phyloP scores from a whole-genome alignment of 2,888 invertebrate genomes.

The Diplazon laetatorius region DNA sequence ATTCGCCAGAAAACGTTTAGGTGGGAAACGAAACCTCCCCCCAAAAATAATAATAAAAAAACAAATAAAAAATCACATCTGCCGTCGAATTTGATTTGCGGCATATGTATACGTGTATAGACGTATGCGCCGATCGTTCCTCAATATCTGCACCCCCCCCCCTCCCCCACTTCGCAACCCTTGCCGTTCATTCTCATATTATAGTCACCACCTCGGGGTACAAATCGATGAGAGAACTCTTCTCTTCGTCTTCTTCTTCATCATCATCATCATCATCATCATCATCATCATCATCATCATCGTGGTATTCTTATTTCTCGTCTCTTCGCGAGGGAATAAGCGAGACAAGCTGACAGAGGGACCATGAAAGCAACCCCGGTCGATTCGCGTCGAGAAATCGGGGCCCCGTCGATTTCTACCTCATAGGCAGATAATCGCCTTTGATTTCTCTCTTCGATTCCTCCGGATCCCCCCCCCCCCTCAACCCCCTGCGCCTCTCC shows the following conservation, averaged over 20 bases:
- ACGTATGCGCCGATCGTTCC: slow-evolving; percentile 7
- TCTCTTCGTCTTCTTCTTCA: slow-evolving; percentile 50
- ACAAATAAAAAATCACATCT: slow-evolving; percentile 72
- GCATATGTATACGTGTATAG: background rate
- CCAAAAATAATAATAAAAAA: no score
- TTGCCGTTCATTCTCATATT: slow-evolving; percentile 57
- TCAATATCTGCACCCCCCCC: slow-evolving; percentile 36
- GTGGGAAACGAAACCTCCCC: no score
- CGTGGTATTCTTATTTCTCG: slow-evolving; percentile 46
- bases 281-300: no score
- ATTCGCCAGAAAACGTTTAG: slow-evolving; percentile 79
- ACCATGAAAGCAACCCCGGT: slow-evolving; percentile 46
- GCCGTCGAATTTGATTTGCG: slow-evolving; percentile 62
- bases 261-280: no score
- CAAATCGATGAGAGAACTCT: slow-evolving; percentile 65
- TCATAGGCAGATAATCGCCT: slow-evolving; percentile 82
- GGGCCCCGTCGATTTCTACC: slow-evolving; percentile 78
- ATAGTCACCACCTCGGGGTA: slow-evolving; percentile 65
- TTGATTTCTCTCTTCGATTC: slow-evolving; percentile 82
- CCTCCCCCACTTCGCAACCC: slow-evolving; percentile 2
- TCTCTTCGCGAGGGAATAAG: slow-evolving; percentile 35
- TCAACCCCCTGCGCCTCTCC: slow-evolving; percentile 46
- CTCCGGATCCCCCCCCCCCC: slow-evolving; percentile 68
- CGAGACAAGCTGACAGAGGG: slow-evolving; percentile 36
- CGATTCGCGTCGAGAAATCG: slow-evolving; percentile 60